Conservation (phyloP, 2,888 invertebrate genomes). For the Parochlus steinenii region DNA sequence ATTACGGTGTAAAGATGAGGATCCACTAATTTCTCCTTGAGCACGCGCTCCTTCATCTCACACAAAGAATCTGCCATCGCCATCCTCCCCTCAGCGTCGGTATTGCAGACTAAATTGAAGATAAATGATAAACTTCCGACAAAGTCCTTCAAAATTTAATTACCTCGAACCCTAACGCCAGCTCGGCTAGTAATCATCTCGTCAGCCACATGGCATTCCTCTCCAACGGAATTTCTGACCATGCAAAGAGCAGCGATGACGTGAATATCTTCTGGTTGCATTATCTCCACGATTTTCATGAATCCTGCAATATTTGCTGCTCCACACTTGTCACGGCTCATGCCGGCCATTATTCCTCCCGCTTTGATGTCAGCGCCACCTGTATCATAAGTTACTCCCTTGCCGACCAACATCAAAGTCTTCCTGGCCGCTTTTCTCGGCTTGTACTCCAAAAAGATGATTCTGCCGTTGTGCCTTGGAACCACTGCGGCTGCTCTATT, state of each 20-base stretch:
- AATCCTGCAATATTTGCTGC: constrained; percentile 86
- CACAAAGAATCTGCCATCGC: constrained; percentile 15
- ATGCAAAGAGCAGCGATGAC: constrained; percentile 71
- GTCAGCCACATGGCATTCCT: constrained; percentile 76
- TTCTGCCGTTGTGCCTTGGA: constrained; percentile 45
- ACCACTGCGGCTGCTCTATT: constrained; percentile 59
- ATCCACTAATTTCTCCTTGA: constrained; percentile 38
- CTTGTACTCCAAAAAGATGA: constrained; percentile 71
- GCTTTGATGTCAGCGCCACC: constrained; percentile 76
- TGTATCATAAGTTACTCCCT: constrained; percentile 81
- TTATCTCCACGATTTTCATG: constrained; percentile 42
- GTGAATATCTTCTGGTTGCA: constrained; percentile 50
- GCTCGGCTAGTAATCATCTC: constrained; percentile 73
- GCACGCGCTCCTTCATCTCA: constrained; percentile 51
- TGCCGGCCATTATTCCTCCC: constrained; percentile 66
- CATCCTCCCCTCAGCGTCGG: too few relatives aligned
- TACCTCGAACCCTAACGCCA: constrained; percentile 70
- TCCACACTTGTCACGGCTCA: constrained; percentile 91
- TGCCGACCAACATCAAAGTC: constrained; percentile 77
- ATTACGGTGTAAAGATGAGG: constrained; percentile 82
- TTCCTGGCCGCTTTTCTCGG: constrained; percentile 38
- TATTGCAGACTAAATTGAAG: too few relatives aligned
- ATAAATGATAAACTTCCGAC: too few relatives aligned
- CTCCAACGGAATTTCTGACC: constrained; percentile 83
- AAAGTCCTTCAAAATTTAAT: constrained; percentile 91